phyloP scores from a whole-genome alignment of 2,888 invertebrate genomes.

The Sicus ferrugineus region DNA sequence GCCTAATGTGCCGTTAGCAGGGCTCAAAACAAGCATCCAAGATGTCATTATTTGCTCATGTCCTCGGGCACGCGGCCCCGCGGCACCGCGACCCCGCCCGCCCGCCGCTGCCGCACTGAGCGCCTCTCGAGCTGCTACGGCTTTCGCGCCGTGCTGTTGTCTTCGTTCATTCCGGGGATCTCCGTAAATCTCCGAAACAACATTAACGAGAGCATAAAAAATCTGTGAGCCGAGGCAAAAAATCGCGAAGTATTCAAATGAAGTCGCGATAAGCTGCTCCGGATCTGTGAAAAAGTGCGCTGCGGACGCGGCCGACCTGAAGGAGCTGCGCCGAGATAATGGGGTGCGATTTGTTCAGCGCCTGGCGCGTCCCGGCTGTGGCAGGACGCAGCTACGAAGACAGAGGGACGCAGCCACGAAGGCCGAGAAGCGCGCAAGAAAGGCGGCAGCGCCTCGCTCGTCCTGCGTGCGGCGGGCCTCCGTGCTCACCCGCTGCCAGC shows the following conservation, averaged over 20 bases:
- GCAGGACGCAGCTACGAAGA: slow-evolving; percentile 8
- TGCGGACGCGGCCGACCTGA: slow-evolving; percentile 36
- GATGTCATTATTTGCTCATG: slow-evolving; percentile 39
- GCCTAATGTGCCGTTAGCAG: slow-evolving; percentile 51
- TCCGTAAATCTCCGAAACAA: slow-evolving; percentile 56
- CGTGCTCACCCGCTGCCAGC: background rate
- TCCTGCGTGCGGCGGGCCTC: slow-evolving; percentile 25
- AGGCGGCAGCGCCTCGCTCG: slow-evolving; percentile 38
- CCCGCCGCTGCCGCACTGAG: slow-evolving; percentile 9
- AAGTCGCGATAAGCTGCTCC: slow-evolving; percentile 63
- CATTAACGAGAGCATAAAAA: slow-evolving; percentile 62
- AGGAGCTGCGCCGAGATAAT: slow-evolving; percentile 45
- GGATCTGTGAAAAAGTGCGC: slow-evolving; percentile 62
- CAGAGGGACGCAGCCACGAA: background rate
- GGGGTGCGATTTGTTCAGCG: slow-evolving; percentile 59
- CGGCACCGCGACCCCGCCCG: background rate
- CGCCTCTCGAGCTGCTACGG: slow-evolving; percentile 56
- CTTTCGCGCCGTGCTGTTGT: slow-evolving; percentile 55
- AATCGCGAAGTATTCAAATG: slow-evolving; percentile 58
- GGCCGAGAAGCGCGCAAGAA: slow-evolving; percentile 3
- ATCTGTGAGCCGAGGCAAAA: slow-evolving; percentile 34
- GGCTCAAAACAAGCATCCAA: slow-evolving; percentile 41
- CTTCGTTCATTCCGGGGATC: slow-evolving; percentile 43
- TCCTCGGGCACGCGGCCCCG: slow-evolving; percentile 10
- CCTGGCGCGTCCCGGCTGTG: slow-evolving; percentile 8